These are phyloP conservation scores for Nezara viridula DNA, from an alignment of 2,888 invertebrate genomes.

Conservation along the genomic window DNA sequence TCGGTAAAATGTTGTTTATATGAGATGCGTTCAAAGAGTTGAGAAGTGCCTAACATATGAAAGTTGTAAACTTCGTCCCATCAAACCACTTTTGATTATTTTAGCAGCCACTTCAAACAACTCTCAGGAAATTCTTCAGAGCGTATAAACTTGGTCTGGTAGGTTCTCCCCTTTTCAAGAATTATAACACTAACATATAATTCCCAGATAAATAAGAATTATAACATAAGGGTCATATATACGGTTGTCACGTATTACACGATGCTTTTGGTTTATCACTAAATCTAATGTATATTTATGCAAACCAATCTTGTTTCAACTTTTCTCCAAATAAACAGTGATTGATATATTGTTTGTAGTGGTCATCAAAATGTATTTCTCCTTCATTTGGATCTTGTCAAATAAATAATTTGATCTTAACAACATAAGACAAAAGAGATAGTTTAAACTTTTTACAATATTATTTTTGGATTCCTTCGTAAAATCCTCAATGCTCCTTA, in stretches of 20 bases:
- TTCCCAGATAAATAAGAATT: background rate
- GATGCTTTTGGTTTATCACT: background rate
- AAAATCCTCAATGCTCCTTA: no score
- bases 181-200: background rate
- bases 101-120: slow-evolving; percentile 35
- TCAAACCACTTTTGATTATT: slow-evolving; percentile 10
- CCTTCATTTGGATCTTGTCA: no score
- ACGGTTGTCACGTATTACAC: background rate
- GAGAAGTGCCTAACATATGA: background rate
- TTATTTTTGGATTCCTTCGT: no score
- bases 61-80: background rate
- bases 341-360: no score
- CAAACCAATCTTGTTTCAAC: no score
- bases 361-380: no score
- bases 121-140: background rate
- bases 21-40: background rate
- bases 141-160: background rate
- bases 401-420: no score
- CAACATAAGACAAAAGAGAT: no score
- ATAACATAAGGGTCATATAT: background rate
- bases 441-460: no score
- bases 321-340: no score
- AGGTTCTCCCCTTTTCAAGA: background rate
- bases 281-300: background rate
- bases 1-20: background rate